Conservation (phyloP, 1,140 invertebrate genomes). For the Trigoniulus corallinus region DNA sequence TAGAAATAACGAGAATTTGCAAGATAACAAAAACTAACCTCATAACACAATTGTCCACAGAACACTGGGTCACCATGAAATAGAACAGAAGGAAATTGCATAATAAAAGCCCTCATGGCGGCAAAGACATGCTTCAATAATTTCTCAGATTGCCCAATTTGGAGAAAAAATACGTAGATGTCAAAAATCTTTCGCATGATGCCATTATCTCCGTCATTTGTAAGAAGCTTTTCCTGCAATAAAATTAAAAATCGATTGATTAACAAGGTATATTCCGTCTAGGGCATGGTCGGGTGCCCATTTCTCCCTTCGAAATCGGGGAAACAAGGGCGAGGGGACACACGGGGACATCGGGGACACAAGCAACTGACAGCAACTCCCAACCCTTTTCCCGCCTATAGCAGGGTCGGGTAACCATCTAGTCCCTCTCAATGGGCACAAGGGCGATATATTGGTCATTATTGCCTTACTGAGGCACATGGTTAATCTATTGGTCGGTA, state of each 20-base stretch:
- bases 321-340: too few relatives aligned
- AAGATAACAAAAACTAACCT: conserved; percentile 23
- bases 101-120: conserved; percentile 71
- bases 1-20: too few relatives aligned
- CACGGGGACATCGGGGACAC: too few relatives aligned
- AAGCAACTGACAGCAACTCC: too few relatives aligned
- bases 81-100: conserved; percentile 64
- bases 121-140: conserved; percentile 81
- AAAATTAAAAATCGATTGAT: conserved; percentile 4
- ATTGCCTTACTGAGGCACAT: too few relatives aligned
- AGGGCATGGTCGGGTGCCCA: too few relatives aligned
- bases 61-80: conserved; percentile 69
- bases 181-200: conserved; percentile 59
- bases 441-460: too few relatives aligned
- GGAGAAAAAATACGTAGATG: conserved; percentile 69
- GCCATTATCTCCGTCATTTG: conserved; percentile 49
- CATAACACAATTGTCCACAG: conserved; percentile 68
- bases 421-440: too few relatives aligned
- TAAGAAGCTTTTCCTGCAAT: conserved; percentile 37
- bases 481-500: too few relatives aligned
- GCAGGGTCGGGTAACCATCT: too few relatives aligned
- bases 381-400: too few relatives aligned
- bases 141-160: conserved; percentile 74
- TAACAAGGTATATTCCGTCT: not conserved
- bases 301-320: too few relatives aligned